Conservation (phyloP, 2,888 invertebrate genomes). For the Carpatolechia fugitivella region DNA sequence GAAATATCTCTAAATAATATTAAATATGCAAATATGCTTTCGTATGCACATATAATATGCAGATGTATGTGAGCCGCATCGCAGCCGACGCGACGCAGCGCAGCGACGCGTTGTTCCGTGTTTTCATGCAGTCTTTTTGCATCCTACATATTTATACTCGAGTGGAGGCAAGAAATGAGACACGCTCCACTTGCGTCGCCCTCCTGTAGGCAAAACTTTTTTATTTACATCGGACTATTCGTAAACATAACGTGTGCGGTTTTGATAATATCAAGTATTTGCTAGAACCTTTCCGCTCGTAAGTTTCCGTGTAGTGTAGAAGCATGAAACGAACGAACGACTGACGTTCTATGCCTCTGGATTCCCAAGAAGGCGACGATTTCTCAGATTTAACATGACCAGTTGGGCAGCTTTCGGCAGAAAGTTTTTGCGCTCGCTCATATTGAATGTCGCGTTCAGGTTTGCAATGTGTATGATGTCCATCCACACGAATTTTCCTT, state of each 20-base stretch:
- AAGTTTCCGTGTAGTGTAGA: slow-evolving; percentile 36
- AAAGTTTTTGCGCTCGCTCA: slow-evolving; percentile 59
- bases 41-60: background rate
- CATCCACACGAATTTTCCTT: slow-evolving; percentile 9
- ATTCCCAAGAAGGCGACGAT: slow-evolving; percentile 59
- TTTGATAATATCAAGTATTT: slow-evolving; percentile 36
- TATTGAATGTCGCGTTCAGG: no score
- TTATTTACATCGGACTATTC: slow-evolving; percentile 30
- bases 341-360: slow-evolving; percentile 33
- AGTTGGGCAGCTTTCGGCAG: slow-evolving; percentile 64
- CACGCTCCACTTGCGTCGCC: slow-evolving; percentile 61
- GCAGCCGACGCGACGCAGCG: slow-evolving; percentile 2
- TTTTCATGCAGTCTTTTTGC: slow-evolving; percentile 59
- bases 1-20: no score
- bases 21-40: background rate
- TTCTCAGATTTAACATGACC: slow-evolving; percentile 68
- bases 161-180: slow-evolving; percentile 56
- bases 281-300: slow-evolving; percentile 36
- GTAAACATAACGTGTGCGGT: slow-evolving; percentile 27
- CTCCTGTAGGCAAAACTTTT: slow-evolving; percentile 40
- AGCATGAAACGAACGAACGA: slow-evolving; percentile 17
- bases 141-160: slow-evolving; percentile 52
- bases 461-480: slow-evolving; percentile 33
- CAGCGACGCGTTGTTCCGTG: slow-evolving; percentile 52
- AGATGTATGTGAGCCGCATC: slow-evolving; percentile 18